Conservation (phyloP, 2,888 invertebrate species). For the Operophtera brumata region DNA sequence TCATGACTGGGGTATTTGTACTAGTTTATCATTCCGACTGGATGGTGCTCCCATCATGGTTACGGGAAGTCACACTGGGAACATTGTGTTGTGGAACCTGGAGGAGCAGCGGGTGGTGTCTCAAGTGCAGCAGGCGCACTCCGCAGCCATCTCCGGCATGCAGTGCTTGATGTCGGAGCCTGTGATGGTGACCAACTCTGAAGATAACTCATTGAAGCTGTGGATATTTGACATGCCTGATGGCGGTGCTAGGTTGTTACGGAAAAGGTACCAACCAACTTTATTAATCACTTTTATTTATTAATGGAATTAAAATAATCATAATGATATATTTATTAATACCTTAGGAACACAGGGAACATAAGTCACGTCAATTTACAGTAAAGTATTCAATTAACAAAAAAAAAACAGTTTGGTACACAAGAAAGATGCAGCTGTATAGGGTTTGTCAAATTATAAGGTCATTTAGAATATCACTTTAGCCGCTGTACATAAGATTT, state of each 20-base stretch:
- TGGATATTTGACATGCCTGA: conserved; percentile 96
- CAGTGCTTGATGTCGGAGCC: conserved; percentile 94
- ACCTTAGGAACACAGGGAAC: no score
- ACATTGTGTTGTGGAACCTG: conserved; percentile 96
- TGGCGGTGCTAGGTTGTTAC: conserved; percentile 91
- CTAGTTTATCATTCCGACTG: conserved; percentile 90
- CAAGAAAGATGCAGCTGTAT: no score
- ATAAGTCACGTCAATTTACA: no score
- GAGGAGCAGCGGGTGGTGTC: conserved; percentile 89
- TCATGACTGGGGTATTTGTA: conserved; percentile 96
- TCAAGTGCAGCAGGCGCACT: conserved; percentile 91
- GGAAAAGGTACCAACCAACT: conserved; percentile 77
- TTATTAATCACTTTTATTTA: not conserved
- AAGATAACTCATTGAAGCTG: conserved; percentile 95
- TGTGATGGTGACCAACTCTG: conserved; percentile 92
- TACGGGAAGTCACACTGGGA: conserved; percentile 89
- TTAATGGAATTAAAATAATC: no score
- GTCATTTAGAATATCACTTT: no score
- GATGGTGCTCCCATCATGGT: conserved; percentile 94
- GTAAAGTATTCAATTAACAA: no score
- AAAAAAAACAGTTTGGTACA: no score
- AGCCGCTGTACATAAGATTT: no score
- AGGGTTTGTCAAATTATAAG: no score
- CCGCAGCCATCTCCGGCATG: conserved; percentile 87
- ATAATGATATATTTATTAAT: no score